Evolutionary conservation across 2,888 invertebrate genomes (phyloP), one percentile per base, ranked within the genome.

Genomic region (Oxycera nigricornis): DNA sequence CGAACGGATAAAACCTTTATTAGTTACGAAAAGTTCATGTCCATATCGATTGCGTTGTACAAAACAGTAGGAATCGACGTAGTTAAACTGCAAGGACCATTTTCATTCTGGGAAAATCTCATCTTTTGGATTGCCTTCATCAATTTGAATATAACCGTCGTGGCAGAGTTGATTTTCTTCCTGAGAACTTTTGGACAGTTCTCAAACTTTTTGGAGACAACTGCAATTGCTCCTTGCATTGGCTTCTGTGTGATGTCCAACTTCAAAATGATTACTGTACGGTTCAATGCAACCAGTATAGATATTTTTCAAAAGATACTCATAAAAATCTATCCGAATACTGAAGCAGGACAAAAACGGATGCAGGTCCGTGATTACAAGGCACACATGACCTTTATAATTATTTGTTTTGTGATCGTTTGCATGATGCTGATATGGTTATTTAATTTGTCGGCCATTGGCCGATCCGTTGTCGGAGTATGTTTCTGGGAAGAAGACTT

Each of bases 121-220:
- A 46, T 67, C 0, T 82, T 80, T 59, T 62, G 79, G 4, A 50
- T 79, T 0, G 79, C 78, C 11, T 72, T 81, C 20, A 11, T 79
- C 0, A 83, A 83, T 74, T 77, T 83, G 20, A 81, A 80, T 22
- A 0, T 76, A 0, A 78, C 77, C 35, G 74, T 82, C 2, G 0
- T 83, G 0, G 75, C 79, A 7, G 83, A 84, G 73, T 14, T 80
- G 0, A 75, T 81, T 1, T 84, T 79, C 73, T 80, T 83, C 0
- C 59, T 79, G 0, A 70, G 79, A 73, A 80, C 83, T 1, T 46
- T 82, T 0, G 78, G 81, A 22, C 78, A 75, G 2, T 78, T 78
- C 41, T 80, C 77, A 31, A 79, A 81, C 76, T 83, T 84, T 39
- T 55, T 82, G 2, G 81, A 82, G 73, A 83, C 82, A 61, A 82